Evolutionary conservation across 2,888 invertebrate genomes (phyloP).

Genomic region (Nymphalis polychloros): DNA sequence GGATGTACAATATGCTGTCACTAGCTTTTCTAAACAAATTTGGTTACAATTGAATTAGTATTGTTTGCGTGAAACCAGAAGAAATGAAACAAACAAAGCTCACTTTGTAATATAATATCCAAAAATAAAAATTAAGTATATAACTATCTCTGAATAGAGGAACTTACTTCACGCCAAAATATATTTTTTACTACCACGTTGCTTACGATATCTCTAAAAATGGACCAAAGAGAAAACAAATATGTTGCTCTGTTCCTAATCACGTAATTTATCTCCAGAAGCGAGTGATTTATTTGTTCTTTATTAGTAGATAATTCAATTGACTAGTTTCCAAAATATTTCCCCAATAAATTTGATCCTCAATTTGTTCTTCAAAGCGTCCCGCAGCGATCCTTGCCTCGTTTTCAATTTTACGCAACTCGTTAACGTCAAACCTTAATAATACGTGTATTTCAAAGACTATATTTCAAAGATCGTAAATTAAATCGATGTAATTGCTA

Average conservation of each 20-base stretch:
- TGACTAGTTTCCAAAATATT: slow-evolving; percentile 12
- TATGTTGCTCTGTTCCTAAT: neutral
- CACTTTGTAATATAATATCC: too few relatives aligned
- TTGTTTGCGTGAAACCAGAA: too few relatives aligned
- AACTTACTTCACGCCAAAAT: too few relatives aligned
- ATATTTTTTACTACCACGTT: too few relatives aligned
- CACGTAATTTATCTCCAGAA: slow-evolving; percentile 3
- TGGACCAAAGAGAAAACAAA: neutral
- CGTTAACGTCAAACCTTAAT: slow-evolving; percentile 27
- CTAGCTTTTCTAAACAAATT: too few relatives aligned
- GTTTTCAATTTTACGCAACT: slow-evolving; percentile 30
- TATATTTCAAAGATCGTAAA: slow-evolving; percentile 11
- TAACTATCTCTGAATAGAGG: too few relatives aligned
- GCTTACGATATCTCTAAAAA: neutral
- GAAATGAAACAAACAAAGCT: too few relatives aligned
- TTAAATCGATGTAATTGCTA: neutral
- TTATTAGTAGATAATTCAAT: slow-evolving; percentile 7
- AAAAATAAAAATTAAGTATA: too few relatives aligned
- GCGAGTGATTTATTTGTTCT: slow-evolving; percentile 9
- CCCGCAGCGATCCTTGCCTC: slow-evolving; percentile 25
- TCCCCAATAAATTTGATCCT: slow-evolving; percentile 20
- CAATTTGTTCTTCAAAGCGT: slow-evolving; percentile 25
- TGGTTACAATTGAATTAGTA: too few relatives aligned
- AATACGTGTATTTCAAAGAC: slow-evolving; percentile 10
- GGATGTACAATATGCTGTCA: too few relatives aligned